phyloP scores from a whole-genome alignment of 2,888 invertebrate species.

The Dyspetes luteomarginatus region DNA sequence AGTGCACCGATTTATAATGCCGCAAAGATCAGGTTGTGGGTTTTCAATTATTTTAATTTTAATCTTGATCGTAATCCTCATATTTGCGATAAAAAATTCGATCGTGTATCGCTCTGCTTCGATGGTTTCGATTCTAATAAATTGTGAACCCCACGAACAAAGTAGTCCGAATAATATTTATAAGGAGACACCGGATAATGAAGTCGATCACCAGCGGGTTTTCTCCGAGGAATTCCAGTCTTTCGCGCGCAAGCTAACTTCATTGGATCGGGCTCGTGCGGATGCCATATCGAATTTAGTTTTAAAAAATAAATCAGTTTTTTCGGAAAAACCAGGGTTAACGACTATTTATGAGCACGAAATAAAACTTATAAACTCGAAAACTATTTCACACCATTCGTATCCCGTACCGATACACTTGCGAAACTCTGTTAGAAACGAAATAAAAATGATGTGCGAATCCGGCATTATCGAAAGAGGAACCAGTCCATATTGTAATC shows the following conservation, averaged over 20 bases:
- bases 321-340: slow-evolving; percentile 69
- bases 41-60: too few species aligned
- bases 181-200: not conserved
- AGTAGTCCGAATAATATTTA: not conserved
- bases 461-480: slow-evolving; percentile 70
- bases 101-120: too few species aligned
- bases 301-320: slow-evolving; percentile 50
- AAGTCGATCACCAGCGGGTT: slow-evolving; percentile 7
- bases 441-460: slow-evolving; percentile 67
- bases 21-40: too few species aligned
- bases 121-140: too few species aligned
- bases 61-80: too few species aligned
- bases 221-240: slow-evolving; percentile 28
- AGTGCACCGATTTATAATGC: too few species aligned
- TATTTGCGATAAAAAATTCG: too few species aligned
- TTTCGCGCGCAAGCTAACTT: slow-evolving; percentile 37
- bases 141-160: too few species aligned
- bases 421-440: slow-evolving; percentile 61
- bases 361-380: slow-evolving; percentile 67
- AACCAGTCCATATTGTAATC: slow-evolving; percentile 70
- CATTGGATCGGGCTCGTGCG: not conserved
- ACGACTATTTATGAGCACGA: slow-evolving; percentile 69
- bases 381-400: slow-evolving; percentile 66
- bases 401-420: slow-evolving; percentile 73
- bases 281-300: not conserved